These are phyloP conservation scores for Halocynthia aurantium DNA, from an alignment of 23 tunicate genomes.

Conservation along the genomic window DNA sequence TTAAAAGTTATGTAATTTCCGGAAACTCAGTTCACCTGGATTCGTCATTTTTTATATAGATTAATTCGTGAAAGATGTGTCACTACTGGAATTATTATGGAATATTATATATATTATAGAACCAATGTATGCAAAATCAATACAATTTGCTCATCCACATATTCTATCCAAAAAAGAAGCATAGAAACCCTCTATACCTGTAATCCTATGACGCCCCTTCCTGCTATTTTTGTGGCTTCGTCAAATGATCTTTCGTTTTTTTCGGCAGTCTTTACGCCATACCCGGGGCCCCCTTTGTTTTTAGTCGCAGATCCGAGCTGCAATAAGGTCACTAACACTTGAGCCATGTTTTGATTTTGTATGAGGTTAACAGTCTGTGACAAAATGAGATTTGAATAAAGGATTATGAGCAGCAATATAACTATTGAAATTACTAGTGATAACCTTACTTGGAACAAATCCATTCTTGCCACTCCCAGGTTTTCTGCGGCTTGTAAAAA, in stretches of 20 bases:
- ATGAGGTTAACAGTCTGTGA: slow-evolving; percentile 69
- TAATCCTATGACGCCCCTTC: slow-evolving; percentile 53
- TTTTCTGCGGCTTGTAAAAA: slow-evolving; percentile 28
- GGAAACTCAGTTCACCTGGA: no score
- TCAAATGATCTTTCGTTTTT: slow-evolving; percentile 36
- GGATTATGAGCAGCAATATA: neutral
- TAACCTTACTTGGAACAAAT: slow-evolving; percentile 23
- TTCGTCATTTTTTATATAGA: no score
- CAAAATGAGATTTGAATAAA: neutral
- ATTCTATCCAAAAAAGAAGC: no score
- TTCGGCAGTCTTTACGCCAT: slow-evolving; percentile 61
- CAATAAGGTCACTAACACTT: slow-evolving; percentile 40
- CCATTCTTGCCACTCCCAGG: neutral
- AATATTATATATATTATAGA: no score
- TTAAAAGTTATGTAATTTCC: no score
- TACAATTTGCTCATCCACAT: no score
- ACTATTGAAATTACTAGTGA: neutral
- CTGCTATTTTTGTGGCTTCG: slow-evolving; percentile 50
- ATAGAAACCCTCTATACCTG: slow-evolving; percentile 36
- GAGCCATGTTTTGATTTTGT: slow-evolving; percentile 50
- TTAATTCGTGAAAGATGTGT: no score
- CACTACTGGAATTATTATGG: no score
- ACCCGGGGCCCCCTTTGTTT: slow-evolving; percentile 33
- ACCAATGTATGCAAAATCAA: no score
- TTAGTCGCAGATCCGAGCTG: slow-evolving; percentile 37